A percentile compares a stretch with the other conserved stretches of the same genome.
phyloP scores from a whole-genome alignment of 2,113 vertebrate genomes.

The Platichthys stellatus region DNA sequence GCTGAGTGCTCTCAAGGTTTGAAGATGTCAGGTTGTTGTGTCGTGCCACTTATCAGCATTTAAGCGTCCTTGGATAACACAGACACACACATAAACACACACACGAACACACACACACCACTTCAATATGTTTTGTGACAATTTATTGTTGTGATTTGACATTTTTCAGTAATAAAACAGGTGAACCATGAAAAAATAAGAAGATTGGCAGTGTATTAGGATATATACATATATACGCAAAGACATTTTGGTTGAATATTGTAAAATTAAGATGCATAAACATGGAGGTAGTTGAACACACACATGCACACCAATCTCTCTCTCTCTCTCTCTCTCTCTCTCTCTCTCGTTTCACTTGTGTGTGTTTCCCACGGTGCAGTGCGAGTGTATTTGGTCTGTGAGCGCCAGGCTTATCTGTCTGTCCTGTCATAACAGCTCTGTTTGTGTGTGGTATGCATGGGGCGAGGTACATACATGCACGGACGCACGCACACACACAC shows the following conservation, averaged over 20 bases:
- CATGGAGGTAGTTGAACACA: neutral
- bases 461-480: slow-evolving; percentile 11
- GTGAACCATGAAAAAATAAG: neutral
- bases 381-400: slow-evolving; percentile 65
- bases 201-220: neutral
- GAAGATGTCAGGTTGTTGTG: slow-evolving; percentile 52
- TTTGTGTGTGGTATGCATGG: slow-evolving; percentile 38
- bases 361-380: slow-evolving; percentile 57
- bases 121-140: neutral
- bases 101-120: slow-evolving; percentile 2
- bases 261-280: slow-evolving; percentile 8
- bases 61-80: slow-evolving; percentile 61
- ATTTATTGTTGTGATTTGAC: neutral
- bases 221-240: slow-evolving; percentile 6
- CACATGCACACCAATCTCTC: no score
- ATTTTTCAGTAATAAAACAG: slow-evolving; percentile 5
- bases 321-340: no score
- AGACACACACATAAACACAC: slow-evolving; percentile 10
- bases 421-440: slow-evolving; percentile 62
- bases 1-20: slow-evolving; percentile 61
- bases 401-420: slow-evolving; percentile 66
- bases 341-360: neutral
- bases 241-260: neutral
- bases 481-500: neutral
- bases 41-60: slow-evolving; percentile 62